Conservation (phyloP, 1,140 invertebrate species). For the Drosophila pruinosa region DNA sequence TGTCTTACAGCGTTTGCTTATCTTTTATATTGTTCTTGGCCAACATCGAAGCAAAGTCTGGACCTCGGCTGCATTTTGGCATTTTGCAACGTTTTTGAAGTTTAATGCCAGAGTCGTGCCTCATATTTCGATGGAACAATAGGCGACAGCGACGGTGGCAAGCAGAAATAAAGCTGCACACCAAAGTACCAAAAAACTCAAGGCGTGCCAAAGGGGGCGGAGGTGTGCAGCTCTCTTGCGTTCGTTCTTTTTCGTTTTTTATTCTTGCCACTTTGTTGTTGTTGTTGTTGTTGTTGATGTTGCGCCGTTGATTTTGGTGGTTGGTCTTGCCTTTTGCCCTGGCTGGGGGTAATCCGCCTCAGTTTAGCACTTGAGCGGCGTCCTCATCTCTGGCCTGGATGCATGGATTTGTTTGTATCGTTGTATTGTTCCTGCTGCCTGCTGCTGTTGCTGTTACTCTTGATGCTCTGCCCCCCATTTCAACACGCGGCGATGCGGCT, state of each 20-base stretch:
- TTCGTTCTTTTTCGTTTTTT: slow-evolving; percentile 21
- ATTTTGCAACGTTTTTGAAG: slow-evolving; percentile 78
- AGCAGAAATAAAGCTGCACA: slow-evolving; percentile 19
- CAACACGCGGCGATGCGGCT: slow-evolving; percentile 69
- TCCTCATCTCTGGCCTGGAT: slow-evolving; percentile 41
- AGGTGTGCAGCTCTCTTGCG: slow-evolving; percentile 53
- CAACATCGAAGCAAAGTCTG: slow-evolving; percentile 63
- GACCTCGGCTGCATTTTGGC: slow-evolving; percentile 71
- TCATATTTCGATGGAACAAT: slow-evolving; percentile 81
- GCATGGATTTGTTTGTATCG: slow-evolving; percentile 43
- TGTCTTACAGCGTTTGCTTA: slow-evolving; percentile 65
- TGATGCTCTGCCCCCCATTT: slow-evolving; percentile 42
- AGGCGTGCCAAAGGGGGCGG: slow-evolving; percentile 75
- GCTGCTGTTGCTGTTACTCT: neutral
- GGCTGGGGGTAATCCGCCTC: slow-evolving; percentile 69
- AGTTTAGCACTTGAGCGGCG: slow-evolving; percentile 79
- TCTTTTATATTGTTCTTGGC: slow-evolving; percentile 78
- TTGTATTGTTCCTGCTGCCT: slow-evolving; percentile 42
- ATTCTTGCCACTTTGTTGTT: slow-evolving; percentile 19
- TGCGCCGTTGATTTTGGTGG: slow-evolving; percentile 56
- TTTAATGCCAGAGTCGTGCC: slow-evolving; percentile 80
- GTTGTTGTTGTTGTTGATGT: slow-evolving; percentile 38
- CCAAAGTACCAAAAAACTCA: slow-evolving; percentile 19
- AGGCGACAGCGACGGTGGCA: slow-evolving; percentile 42
- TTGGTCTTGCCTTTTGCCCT: slow-evolving; percentile 62